A percentile compares a stretch with the other conserved stretches of the same genome.
These are phyloP conservation scores for Syrrhaptes paradoxus DNA, from an alignment of 2,113 vertebrate genomes.

Conservation along the genomic window DNA sequence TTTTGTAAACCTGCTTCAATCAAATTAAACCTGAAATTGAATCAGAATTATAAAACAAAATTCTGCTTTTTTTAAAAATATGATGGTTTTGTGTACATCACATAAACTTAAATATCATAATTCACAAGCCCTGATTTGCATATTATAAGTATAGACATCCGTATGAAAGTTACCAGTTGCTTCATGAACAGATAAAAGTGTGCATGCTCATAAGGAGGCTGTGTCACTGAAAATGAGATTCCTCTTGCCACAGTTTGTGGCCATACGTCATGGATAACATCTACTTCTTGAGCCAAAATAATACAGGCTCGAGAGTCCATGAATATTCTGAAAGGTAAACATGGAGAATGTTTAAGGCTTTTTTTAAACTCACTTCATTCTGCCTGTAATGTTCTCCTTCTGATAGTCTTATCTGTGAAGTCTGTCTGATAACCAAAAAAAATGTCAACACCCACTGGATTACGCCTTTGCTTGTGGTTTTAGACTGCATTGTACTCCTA, in stretches of 20 bases:
- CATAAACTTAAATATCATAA: background rate
- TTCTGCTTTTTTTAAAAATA: background rate
- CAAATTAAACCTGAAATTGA: background rate
- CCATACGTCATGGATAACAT: background rate
- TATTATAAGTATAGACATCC: background rate
- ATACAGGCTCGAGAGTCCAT: background rate
- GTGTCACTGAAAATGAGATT: background rate
- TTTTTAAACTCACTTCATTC: background rate
- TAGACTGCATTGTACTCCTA: background rate
- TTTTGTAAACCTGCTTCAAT: background rate
- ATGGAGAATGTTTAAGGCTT: background rate
- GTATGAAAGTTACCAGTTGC: background rate
- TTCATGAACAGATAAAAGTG: background rate
- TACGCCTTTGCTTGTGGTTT: conserved; percentile 10
- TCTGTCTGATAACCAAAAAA: conserved; percentile 7
- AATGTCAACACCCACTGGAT: conserved; percentile 1
- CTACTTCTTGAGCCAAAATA: conserved; percentile 10
- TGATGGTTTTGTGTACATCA: background rate
- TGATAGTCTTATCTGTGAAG: conserved; percentile 9
- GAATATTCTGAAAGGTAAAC: conserved; percentile 28
- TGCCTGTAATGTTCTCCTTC: background rate
- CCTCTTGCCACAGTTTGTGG: background rate
- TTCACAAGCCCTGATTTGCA: background rate
- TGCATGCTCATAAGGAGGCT: background rate
- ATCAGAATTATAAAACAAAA: background rate